Conservation (phyloP, 2,888 invertebrate species). For the Tethea ocularis region DNA sequence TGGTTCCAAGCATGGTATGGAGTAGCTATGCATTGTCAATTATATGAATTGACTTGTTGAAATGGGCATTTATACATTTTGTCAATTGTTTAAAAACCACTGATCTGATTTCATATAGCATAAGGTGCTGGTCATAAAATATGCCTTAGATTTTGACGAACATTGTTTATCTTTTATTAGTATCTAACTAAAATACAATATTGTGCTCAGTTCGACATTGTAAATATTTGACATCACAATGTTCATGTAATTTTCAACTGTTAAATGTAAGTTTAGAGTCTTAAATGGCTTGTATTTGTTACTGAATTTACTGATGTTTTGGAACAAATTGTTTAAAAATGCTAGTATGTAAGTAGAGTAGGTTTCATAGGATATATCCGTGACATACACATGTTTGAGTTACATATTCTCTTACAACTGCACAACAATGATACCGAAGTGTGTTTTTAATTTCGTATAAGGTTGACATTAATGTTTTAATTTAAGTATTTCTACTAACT, state of each 20-base stretch:
- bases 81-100: constrained; percentile 40
- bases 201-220: constrained; percentile 51
- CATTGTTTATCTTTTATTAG: constrained; percentile 28
- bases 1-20: not conserved
- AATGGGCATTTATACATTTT: constrained; percentile 19
- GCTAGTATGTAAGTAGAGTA: constrained; percentile 45
- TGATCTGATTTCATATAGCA: constrained; percentile 49
- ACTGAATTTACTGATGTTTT: constrained; percentile 66
- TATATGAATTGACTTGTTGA: constrained; percentile 2
- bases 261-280: constrained; percentile 41
- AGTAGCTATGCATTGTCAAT: not conserved
- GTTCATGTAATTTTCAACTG: constrained; percentile 42
- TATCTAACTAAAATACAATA: constrained; percentile 29
- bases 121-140: constrained; percentile 48
- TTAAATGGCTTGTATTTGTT: constrained; percentile 57
- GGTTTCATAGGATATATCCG: constrained; percentile 51
- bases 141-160: constrained; percentile 29
- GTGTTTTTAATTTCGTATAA: constrained; percentile 60
- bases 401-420: constrained; percentile 39
- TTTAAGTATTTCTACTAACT: constrained; percentile 66
- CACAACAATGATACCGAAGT: constrained; percentile 43
- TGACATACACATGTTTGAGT: constrained; percentile 47
- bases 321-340: constrained; percentile 64
- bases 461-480: constrained; percentile 60
- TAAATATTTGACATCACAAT: constrained; percentile 75